Conservation (phyloP, 1,140 invertebrate genomes). For the Trichonephila clavipes region DNA sequence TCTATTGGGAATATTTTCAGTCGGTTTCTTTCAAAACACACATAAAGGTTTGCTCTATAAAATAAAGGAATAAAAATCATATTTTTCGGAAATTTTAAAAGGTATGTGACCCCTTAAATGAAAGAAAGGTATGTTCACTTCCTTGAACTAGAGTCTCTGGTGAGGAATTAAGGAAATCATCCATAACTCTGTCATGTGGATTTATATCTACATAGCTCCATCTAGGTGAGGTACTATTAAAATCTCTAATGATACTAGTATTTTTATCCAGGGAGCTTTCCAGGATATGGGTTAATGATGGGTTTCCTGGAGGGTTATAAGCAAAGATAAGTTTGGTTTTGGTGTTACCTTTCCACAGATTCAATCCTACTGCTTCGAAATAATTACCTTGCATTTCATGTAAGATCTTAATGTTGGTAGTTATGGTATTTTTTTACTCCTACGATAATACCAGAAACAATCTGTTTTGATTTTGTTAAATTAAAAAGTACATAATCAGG, state of each 20-base stretch:
- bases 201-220: slow-evolving; percentile 35
- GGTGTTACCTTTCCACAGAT: not conserved
- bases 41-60: no score
- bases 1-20: no score
- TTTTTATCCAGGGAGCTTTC: slow-evolving; percentile 48
- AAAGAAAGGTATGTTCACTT: no score
- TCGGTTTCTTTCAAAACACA: no score
- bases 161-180: slow-evolving; percentile 36
- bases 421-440: slow-evolving; percentile 38
- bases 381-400: slow-evolving; percentile 42
- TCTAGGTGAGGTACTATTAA: slow-evolving; percentile 53
- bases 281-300: not conserved
- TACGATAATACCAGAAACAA: slow-evolving; percentile 53
- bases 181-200: not conserved
- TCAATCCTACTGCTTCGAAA: slow-evolving; percentile 41
- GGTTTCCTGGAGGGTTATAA: slow-evolving; percentile 39
- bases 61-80: no score
- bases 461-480: slow-evolving; percentile 35
- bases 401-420: slow-evolving; percentile 10
- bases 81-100: no score
- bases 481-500: not conserved
- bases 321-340: slow-evolving; percentile 25
- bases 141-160: not conserved
- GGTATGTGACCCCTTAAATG: slow-evolving; percentile 29
- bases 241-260: slow-evolving; percentile 57